These are phyloP conservation scores for Polydrusus cervinus DNA, from an alignment of 2,888 invertebrate species.

Conservation along the genomic window DNA sequence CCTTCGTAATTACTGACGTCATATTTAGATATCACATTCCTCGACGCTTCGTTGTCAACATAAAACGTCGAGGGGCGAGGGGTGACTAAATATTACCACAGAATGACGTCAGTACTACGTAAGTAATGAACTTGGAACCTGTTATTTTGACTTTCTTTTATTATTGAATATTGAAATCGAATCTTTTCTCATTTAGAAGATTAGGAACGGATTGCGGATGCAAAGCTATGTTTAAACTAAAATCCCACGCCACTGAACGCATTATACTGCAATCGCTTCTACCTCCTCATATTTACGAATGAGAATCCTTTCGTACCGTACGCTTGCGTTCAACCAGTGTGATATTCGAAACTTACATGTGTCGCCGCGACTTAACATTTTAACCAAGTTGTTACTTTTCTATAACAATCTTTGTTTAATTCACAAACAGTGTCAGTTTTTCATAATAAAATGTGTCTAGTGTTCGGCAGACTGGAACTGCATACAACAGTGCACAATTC, in stretches of 20 bases:
- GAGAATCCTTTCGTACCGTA: slow-evolving; percentile 50
- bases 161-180: neutral
- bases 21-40: neutral
- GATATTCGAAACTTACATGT: slow-evolving; percentile 58
- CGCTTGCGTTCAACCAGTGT: slow-evolving; percentile 44
- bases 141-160: neutral
- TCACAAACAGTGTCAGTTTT: slow-evolving; percentile 35
- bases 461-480: slow-evolving; percentile 36
- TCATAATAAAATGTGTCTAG: slow-evolving; percentile 33
- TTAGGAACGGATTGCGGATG: neutral
- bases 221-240: neutral
- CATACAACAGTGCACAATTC: slow-evolving; percentile 32
- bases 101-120: neutral
- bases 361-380: slow-evolving; percentile 28
- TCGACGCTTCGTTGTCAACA: neutral
- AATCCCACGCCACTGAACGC: slow-evolving; percentile 33
- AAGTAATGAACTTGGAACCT: neutral
- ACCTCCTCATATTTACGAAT: slow-evolving; percentile 58
- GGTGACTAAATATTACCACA: neutral
- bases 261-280: slow-evolving; percentile 44
- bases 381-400: slow-evolving; percentile 36
- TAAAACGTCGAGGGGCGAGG: neutral
- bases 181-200: neutral
- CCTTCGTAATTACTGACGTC: too few species aligned
- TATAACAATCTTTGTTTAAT: slow-evolving; percentile 31